A percentile compares a stretch with the other conserved stretches of the same genome.
phyloP scores from a whole-genome alignment of 1,140 invertebrate genomes.

The Ips nitidus region DNA sequence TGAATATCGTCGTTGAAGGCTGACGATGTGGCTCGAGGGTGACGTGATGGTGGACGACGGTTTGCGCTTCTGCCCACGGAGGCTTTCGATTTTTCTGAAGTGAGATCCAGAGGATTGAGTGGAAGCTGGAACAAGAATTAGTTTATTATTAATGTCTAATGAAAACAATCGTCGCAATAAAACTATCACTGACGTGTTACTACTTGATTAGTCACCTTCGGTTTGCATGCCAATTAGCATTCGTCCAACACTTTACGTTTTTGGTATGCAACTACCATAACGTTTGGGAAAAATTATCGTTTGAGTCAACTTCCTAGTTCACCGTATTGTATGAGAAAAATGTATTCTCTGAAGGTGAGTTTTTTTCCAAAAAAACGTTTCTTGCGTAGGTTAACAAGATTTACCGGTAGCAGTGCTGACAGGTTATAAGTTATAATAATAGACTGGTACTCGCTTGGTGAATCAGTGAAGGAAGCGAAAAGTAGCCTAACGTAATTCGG shows the following conservation, averaged over 20 bases:
- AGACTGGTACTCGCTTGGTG: too few species aligned
- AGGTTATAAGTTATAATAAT: too few species aligned
- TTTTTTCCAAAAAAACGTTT: not conserved
- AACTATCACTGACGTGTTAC: not conserved
- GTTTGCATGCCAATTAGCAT: slow-evolving; percentile 11
- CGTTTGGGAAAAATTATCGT: not conserved
- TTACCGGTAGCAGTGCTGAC: too few species aligned
- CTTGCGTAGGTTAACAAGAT: too few species aligned
- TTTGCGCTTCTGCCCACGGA: slow-evolving; percentile 55
- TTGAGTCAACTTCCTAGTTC: slow-evolving; percentile 10
- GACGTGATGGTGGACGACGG: slow-evolving; percentile 55
- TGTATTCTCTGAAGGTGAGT: too few species aligned
- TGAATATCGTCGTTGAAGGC: slow-evolving; percentile 12
- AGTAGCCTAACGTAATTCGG: too few species aligned
- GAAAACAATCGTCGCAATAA: not conserved
- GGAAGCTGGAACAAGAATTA: slow-evolving; percentile 53
- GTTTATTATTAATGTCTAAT: not conserved
- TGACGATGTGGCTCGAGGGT: slow-evolving; percentile 37
- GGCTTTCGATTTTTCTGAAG: slow-evolving; percentile 56
- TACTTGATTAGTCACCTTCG: slow-evolving; percentile 13
- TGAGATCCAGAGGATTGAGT: slow-evolving; percentile 56
- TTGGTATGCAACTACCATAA: not conserved
- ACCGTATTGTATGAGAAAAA: too few species aligned
- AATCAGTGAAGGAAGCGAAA: too few species aligned
- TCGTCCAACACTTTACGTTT: not conserved